Percentiles rank a stretch among this genome's conserved stretches.
Evolutionary conservation across 1,140 invertebrate species (phyloP).

Genomic region (Neomicropteryx cornuta): DNA sequence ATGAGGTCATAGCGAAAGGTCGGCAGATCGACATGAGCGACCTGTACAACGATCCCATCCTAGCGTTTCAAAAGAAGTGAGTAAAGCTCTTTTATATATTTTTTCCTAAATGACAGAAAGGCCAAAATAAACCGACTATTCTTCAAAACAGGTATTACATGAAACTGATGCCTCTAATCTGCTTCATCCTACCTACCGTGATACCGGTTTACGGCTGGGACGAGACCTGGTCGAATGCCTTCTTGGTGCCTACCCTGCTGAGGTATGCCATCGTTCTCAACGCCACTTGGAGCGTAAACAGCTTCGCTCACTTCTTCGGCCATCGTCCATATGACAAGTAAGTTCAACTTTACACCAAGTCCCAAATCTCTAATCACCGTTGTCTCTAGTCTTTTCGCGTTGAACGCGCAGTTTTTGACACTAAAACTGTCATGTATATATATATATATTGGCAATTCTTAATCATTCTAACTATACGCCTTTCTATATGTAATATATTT

Average conservation of each 20-base stretch:
- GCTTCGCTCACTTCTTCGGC: constrained; percentile 61
- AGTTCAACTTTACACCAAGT: too few relatives aligned
- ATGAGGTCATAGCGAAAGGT: constrained; percentile 59
- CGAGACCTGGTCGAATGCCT: constrained; percentile 48
- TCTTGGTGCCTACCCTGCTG: constrained; percentile 49
- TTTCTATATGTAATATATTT: too few relatives aligned
- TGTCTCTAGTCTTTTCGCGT: too few relatives aligned
- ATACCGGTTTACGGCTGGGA: constrained; percentile 63
- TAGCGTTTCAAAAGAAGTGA: constrained; percentile 61
- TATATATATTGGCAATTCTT: too few relatives aligned
- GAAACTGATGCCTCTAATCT: constrained; percentile 52
- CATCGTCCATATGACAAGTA: constrained; percentile 64
- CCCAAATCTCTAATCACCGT: too few relatives aligned
- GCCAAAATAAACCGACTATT: neutral
- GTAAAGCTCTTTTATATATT: constrained; percentile 9
- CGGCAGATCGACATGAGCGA: constrained; percentile 60
- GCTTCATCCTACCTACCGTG: constrained; percentile 63
- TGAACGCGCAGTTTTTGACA: too few relatives aligned
- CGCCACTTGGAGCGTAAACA: constrained; percentile 68
- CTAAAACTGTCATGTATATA: too few relatives aligned
- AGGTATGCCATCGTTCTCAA: constrained; percentile 57
- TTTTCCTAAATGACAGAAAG: neutral
- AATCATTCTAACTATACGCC: too few relatives aligned
- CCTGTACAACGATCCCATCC: constrained; percentile 59
- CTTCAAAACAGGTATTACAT: constrained; percentile 51